Evolutionary conservation across 64 coral and sea anemone species (phyloP).

Genomic region (Dendrophyllia cribrosa): DNA sequence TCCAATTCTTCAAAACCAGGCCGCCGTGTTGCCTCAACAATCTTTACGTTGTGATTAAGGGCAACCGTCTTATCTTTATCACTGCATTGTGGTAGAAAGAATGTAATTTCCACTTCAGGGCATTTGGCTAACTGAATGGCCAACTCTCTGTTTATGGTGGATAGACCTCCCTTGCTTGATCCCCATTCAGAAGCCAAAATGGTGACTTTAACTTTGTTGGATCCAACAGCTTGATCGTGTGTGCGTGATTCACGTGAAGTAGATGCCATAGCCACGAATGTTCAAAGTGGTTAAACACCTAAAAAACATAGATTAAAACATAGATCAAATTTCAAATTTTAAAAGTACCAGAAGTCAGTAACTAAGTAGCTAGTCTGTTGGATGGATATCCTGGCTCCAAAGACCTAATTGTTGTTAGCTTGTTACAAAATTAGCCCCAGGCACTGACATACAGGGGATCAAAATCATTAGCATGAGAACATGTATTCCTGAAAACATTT

Average conservation of each 20-base stretch:
- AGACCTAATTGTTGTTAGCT: too few relatives aligned
- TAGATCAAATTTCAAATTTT: too few relatives aligned
- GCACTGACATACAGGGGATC: too few relatives aligned
- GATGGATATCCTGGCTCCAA: too few relatives aligned
- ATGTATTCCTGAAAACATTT: too few relatives aligned
- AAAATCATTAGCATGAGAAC: too few relatives aligned
- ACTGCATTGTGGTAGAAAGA: conserved; percentile 1
- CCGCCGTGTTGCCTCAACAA: neutral
- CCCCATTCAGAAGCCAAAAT: conserved; percentile 13
- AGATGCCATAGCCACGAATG: neutral
- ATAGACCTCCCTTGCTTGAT: neutral
- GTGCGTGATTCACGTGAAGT: neutral
- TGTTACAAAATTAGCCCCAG: too few relatives aligned
- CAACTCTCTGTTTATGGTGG: conserved; percentile 25
- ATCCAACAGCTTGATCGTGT: neutral
- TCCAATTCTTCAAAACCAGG: neutral
- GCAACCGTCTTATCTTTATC: neutral
- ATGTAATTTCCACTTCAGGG: conserved; percentile 19
- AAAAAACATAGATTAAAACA: too few relatives aligned
- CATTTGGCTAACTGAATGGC: conserved; percentile 27
- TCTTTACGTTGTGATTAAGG: neutral
- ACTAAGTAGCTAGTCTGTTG: too few relatives aligned
- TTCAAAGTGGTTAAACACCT: too few relatives aligned
- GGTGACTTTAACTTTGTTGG: neutral
- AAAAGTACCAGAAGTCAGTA: too few relatives aligned